Evolutionary conservation across 2,113 vertebrate genomes (phyloP), one percentile per base, ranked within the genome.

Genomic region (Sakesphorus luctuosus): DNA sequence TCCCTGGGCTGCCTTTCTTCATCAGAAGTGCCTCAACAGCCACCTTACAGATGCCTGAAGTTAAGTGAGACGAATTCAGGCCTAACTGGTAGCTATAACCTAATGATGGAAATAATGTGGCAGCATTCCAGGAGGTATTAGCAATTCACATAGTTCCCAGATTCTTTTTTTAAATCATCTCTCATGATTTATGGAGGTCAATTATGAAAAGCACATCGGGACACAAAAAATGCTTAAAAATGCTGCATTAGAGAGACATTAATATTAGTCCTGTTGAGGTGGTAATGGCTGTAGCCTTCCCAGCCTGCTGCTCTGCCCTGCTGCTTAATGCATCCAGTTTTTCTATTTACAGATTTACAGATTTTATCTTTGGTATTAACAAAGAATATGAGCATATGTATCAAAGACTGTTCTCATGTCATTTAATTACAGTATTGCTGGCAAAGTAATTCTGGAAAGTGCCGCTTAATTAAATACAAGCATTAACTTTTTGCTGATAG

Each of bases 381-480:
- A 90, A 92, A 87, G 95, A 93, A 68, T 85, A 88, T 35, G 93
- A 92, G 66, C 67, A 19, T 65, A 89, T 80, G 35, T 74, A 93
- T 93, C 84, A 85, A 84, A 47, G 69, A 65, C 79, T 89, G 68
- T 72, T 94, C 76, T 82, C 59, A 56, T 9, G 3, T 72, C 82
- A 78, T 50, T 90, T 84, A 76, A 93, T 89, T 92, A 94, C 53
- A 43, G 35, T 65, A 73, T 20, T 46, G 89, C 91, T 38, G 40
- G 61, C 38, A 80, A 83, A 89, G 86, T 83, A 84, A 83, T 89
- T 97, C 91, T 95, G 78, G 61, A 96, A 96, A 97, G 90, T 94
- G 93, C 83, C 83, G 84, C 90, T 97, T 96, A 95, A 95, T 96
- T 90, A 97, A 95, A 95, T 89, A 52, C 75, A 89, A 87, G 90